Percentiles rank a stretch among this genome's conserved stretches.
phyloP scores from a whole-genome alignment of 2,888 invertebrate genomes.

The Drosophila pegasa region DNA sequence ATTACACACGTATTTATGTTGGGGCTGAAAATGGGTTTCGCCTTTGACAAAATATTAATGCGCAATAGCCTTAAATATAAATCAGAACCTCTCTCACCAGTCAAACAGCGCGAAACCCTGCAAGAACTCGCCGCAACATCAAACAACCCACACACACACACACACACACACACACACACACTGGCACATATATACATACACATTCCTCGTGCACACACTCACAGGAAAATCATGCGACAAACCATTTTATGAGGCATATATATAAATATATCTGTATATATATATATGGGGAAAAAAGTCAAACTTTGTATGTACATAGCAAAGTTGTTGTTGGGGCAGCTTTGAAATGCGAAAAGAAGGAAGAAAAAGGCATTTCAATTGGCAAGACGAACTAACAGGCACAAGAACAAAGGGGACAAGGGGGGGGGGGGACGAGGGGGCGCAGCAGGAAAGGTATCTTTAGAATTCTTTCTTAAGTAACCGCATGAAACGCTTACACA shows the following conservation, averaged over 20 bases:
- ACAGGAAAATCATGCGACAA: constrained; percentile 41
- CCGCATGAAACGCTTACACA: constrained; percentile 57
- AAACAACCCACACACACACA: constrained; percentile 35
- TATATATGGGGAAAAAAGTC: constrained; percentile 28
- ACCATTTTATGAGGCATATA: constrained; percentile 38
- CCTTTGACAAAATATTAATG: constrained; percentile 43
- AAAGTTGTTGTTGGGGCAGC: constrained; percentile 66
- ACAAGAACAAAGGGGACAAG: no score
- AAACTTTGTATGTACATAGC: constrained; percentile 52
- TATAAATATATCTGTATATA: not conserved
- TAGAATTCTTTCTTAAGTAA: constrained; percentile 63
- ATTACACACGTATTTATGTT: constrained; percentile 27
- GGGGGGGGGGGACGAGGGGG: constrained; percentile 2
- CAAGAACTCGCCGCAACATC: constrained; percentile 56
- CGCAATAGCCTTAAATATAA: constrained; percentile 63
- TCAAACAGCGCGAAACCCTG: constrained; percentile 52
- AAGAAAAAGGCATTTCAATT: constrained; percentile 36
- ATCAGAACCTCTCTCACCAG: constrained; percentile 27
- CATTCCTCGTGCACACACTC: constrained; percentile 19
- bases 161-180: constrained; percentile 2
- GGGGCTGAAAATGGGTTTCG: not conserved
- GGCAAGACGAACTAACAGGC: constrained; percentile 25
- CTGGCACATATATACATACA: not conserved
- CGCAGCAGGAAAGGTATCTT: constrained; percentile 47
- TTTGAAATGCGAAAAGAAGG: constrained; percentile 47